Evolutionary conservation across 2,888 invertebrate species (phyloP).

Genomic region (Drosophila imparisetae): DNA sequence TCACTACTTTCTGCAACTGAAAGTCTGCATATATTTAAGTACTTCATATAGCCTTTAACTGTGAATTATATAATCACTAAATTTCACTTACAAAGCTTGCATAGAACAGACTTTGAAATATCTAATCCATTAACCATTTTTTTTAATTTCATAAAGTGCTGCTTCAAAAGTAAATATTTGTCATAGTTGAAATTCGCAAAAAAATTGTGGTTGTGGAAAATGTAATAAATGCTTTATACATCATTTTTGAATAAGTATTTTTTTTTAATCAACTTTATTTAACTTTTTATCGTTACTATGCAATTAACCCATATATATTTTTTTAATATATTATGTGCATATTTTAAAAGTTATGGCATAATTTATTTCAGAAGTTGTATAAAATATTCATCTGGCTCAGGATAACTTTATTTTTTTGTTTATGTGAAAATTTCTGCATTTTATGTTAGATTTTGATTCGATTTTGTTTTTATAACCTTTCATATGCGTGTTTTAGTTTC

Average conservation of each 20-base stretch:
- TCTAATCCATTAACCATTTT: not conserved
- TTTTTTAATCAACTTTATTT: not conserved
- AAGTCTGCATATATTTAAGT: constrained; percentile 1
- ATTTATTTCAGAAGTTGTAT: not conserved
- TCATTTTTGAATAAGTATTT: not conserved
- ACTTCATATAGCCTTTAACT: not conserved
- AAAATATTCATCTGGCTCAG: no score
- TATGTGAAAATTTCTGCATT: not conserved
- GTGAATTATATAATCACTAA: no score
- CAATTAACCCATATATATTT: not conserved
- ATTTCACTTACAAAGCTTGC: no score
- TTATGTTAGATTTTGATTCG: not conserved
- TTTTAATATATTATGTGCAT: not conserved
- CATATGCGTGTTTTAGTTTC: not conserved
- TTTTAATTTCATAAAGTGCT: not conserved
- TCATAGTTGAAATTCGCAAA: not conserved
- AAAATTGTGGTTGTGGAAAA: not conserved
- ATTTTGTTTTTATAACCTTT: not conserved
- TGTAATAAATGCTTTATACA: not conserved
- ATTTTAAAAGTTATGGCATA: not conserved
- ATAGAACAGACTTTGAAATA: no score
- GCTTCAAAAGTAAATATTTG: not conserved
- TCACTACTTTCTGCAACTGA: not conserved
- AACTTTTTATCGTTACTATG: not conserved
- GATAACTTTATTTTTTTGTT: not conserved